These are phyloP conservation scores for Oryctolagus cuniculus DNA, from an alignment of 2,113 vertebrate species.

Conservation along the genomic window DNA sequence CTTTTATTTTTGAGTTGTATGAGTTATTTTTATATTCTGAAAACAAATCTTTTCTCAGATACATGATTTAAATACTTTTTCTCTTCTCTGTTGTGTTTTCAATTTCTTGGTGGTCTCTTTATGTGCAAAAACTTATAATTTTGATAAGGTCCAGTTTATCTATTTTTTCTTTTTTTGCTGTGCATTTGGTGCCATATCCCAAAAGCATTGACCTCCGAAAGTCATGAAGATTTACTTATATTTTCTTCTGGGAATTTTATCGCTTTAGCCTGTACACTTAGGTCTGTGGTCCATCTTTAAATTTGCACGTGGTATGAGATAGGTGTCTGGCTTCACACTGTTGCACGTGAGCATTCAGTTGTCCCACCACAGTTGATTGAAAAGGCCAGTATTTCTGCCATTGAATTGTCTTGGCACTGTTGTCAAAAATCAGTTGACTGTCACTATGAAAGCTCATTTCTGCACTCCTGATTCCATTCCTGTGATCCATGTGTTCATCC, in stretches of 20 bases:
- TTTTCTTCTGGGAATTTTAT: slow-evolving; percentile 45
- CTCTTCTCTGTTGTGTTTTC: slow-evolving; percentile 1
- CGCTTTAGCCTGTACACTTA: slow-evolving; percentile 19
- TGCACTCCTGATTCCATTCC: not conserved
- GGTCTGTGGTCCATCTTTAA: slow-evolving; percentile 13
- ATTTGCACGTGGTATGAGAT: slow-evolving; percentile 16
- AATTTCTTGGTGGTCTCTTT: not conserved
- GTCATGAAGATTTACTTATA: not conserved
- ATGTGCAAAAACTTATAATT: not conserved
- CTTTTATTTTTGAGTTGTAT: not conserved
- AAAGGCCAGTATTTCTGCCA: not conserved
- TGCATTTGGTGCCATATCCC: not conserved
- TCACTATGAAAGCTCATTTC: slow-evolving; percentile 13
- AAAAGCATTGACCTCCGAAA: not conserved
- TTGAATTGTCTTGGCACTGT: not conserved
- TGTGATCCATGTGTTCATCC: not conserved
- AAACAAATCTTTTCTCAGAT: slow-evolving; percentile 26
- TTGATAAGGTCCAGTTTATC: not conserved
- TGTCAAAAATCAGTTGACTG: not conserved
- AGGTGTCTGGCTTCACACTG: not conserved
- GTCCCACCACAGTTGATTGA: not conserved
- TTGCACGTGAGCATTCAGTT: not conserved
- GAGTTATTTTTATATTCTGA: not conserved
- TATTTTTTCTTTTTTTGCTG: slow-evolving; percentile 40
- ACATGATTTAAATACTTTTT: not conserved